Percentiles rank a stretch among this genome's conserved stretches.
phyloP scores from a whole-genome alignment of 2,888 invertebrate genomes.

The Nebria salina region DNA sequence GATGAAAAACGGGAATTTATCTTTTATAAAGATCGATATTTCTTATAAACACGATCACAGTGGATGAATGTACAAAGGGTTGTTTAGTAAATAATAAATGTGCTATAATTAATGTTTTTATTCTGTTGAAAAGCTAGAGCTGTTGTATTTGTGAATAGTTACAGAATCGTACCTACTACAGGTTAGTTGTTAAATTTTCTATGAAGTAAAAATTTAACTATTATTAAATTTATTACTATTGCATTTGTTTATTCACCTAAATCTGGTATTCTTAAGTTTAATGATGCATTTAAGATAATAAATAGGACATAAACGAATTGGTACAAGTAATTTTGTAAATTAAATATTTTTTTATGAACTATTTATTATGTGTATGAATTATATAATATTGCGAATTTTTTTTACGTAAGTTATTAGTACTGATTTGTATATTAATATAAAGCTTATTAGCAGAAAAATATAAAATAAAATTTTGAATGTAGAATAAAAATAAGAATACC shows the following conservation, averaged over 20 bases:
- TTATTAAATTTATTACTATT: not conserved
- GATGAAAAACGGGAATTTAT: not conserved
- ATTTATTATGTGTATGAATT: too few species aligned
- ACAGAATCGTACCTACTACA: conserved; percentile 22
- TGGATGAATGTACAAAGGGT: not conserved
- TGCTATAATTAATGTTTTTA: conserved; percentile 9
- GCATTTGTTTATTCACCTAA: not conserved
- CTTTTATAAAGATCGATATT: too few species aligned
- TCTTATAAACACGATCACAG: not conserved
- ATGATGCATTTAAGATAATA: not conserved
- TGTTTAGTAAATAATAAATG: not conserved
- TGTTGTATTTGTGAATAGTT: conserved; percentile 21
- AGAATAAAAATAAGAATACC: too few species aligned
- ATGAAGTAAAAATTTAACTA: not conserved
- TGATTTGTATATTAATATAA: too few species aligned
- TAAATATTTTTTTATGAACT: too few species aligned
- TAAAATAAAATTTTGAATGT: not conserved
- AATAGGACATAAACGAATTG: too few species aligned
- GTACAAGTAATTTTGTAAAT: too few species aligned
- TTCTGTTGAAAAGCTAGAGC: conserved; percentile 23
- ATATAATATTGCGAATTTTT: too few species aligned
- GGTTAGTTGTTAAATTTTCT: conserved; percentile 4
- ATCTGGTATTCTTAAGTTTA: not conserved
- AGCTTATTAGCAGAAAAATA: not conserved
- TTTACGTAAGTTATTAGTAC: not conserved